Base-by-base conservation (phyloP, 2,797 vertebrate genomes). In the Danio choprae region DNA sequence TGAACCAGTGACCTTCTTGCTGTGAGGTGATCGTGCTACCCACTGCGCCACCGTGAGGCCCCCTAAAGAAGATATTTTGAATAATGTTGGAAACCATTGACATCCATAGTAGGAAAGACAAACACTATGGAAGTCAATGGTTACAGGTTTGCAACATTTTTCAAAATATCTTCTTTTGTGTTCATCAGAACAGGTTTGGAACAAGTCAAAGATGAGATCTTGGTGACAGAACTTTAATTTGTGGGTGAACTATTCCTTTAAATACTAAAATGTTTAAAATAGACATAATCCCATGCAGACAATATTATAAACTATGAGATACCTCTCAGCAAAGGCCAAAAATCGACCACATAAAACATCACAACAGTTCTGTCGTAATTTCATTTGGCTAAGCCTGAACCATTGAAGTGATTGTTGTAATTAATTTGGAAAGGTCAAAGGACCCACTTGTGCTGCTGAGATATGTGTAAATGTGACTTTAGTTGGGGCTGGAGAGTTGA, bases 381-480 rank as follows among this genome's bases (percentile, higher is more conserved):
- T 79, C 51, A 85, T 83, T 83, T 81, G 84, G 38, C 77, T 79
- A 79, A 85, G 75, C 81, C 44, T 16, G 59, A 76, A 78, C 81
- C 77, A 56, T 77, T 83, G 65, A 85, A 85, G 74, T 83, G 84
- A 85, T 85, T 81, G 71, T 76, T 81, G 81, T 85, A 83, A 83
- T 85, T 85, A 72, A 85, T 81, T 85, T 73, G 79, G 65, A 85
- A 85, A 85, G 84, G 81, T 85, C 81, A 85, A 76, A 85, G 81
- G 71, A 83, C 46, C 29, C 81, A 83, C 84, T 83, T 65, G 74
- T 55, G 75, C 68, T 48, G 75, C 76, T 72, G 71, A 81, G 75
- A 85, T 81, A 79, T 50, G 75, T 71, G 65, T 68, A 64, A 84
- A 81, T 79, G 75, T 69, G 74, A 81, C 67, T 84, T 83, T 81